A percentile compares a stretch with the other conserved stretches of the same genome.
phyloP scores from a whole-genome alignment of 2,797 vertebrate species.

The Heliangelus exortis region DNA sequence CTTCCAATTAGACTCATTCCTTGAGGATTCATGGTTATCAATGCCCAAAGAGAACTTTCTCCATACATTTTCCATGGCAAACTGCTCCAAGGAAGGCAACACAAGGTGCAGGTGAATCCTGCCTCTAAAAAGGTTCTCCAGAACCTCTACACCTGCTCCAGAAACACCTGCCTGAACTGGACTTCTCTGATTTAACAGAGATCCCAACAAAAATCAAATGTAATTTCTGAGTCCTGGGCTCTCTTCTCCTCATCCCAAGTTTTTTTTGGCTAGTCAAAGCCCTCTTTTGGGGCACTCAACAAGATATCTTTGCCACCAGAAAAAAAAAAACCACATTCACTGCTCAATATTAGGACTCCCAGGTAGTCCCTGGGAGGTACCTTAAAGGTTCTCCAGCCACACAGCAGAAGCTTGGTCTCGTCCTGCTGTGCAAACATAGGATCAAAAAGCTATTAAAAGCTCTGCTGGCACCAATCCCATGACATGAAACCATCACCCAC shows the following conservation, averaged over 20 bases:
- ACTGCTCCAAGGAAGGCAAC: not conserved
- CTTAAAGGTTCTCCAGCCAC: not conserved
- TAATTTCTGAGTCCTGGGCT: not conserved
- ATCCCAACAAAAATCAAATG: fast-evolving
- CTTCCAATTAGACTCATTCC: not conserved
- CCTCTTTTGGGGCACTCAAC: not conserved
- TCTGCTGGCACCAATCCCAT: not conserved
- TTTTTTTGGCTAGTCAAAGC: not conserved
- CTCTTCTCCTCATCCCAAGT: not conserved
- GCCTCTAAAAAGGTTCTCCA: not conserved
- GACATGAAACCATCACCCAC: not conserved
- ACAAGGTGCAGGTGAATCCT: fast-evolving
- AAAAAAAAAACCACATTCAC: fast-evolving
- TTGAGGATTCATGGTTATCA: not conserved
- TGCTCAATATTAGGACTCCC: not conserved
- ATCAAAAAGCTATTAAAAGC: not conserved
- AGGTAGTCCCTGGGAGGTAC: not conserved
- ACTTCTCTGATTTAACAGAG: not conserved
- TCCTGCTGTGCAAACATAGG: not conserved
- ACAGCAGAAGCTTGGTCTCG: not conserved
- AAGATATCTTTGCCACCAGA: not conserved
- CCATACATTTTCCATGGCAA: not conserved
- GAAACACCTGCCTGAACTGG: not conserved
- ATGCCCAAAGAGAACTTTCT: not conserved
- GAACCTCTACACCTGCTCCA: not conserved